These are phyloP conservation scores for Synanthedon formicaeformis DNA, from an alignment of 2,888 invertebrate genomes.

Conservation along the genomic window DNA sequence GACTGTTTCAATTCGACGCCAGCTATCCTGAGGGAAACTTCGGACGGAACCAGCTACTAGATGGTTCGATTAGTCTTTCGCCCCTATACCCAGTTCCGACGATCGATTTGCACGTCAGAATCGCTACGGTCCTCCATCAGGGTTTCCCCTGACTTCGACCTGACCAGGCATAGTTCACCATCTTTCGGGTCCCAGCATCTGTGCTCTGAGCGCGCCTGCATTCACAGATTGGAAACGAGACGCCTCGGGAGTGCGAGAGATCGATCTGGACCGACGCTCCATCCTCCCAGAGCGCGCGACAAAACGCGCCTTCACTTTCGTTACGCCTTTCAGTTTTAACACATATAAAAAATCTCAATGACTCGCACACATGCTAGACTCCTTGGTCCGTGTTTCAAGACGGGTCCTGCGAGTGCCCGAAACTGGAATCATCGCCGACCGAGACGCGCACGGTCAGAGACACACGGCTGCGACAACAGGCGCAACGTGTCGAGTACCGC, in stretches of 20 bases:
- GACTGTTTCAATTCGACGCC: neutral
- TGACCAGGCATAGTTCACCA: constrained; percentile 1
- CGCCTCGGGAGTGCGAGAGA: constrained; percentile 71
- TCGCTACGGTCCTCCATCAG: constrained; percentile 1
- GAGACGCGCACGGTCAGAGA: neutral
- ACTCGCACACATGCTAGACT: constrained; percentile 68
- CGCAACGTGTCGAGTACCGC: no score
- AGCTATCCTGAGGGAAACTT: neutral
- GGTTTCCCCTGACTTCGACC: constrained; percentile 1
- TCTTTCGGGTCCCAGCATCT: constrained; percentile 75
- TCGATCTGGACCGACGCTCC: constrained; percentile 39
- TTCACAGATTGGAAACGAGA: constrained; percentile 43
- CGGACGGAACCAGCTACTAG: neutral
- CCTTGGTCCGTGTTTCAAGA: neutral
- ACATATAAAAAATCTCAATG: constrained; percentile 61
- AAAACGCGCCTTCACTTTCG: constrained; percentile 20
- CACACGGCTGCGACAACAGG: no score
- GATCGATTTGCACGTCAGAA: neutral
- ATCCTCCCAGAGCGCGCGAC: constrained; percentile 51
- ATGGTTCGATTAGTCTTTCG: constrained; percentile 1
- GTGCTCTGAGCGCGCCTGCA: constrained; percentile 23
- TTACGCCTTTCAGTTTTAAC: constrained; percentile 72
- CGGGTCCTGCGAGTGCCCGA: neutral
- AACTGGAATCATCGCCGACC: neutral
- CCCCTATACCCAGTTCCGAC: neutral